A percentile compares a stretch with the other conserved stretches of the same genome.
These are phyloP conservation scores for Pseudoips prasinana DNA, from an alignment of 2,888 invertebrate species.

Conservation along the genomic window DNA sequence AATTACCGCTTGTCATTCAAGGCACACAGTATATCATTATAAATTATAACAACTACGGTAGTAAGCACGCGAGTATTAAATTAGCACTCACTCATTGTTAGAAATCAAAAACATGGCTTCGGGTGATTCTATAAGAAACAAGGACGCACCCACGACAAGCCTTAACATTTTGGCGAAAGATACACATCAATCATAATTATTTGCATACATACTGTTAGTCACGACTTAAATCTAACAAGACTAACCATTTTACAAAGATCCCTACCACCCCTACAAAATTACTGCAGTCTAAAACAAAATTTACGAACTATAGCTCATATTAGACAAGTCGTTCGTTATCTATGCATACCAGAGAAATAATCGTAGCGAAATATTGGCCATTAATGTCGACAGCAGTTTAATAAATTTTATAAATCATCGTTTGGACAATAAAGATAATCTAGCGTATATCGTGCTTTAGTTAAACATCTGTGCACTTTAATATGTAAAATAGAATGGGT, in stretches of 20 bases:
- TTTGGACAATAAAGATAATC: slow-evolving; percentile 39
- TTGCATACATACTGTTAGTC: slow-evolving; percentile 55
- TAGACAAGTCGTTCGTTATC: slow-evolving; percentile 33
- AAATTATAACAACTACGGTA: slow-evolving; percentile 35
- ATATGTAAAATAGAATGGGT: too few species aligned
- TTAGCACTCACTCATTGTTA: slow-evolving; percentile 32
- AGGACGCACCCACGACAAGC: slow-evolving; percentile 44
- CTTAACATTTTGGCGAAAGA: slow-evolving; percentile 53
- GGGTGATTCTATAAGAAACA: slow-evolving; percentile 36
- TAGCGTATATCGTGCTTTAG: slow-evolving; percentile 21
- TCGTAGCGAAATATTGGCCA: slow-evolving; percentile 44
- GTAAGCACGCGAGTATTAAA: slow-evolving; percentile 34
- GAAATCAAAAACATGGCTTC: slow-evolving; percentile 31
- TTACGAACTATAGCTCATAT: slow-evolving; percentile 20
- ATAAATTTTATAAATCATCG: slow-evolving; percentile 48
- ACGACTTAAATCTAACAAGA: slow-evolving; percentile 39
- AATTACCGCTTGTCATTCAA: slow-evolving; percentile 30
- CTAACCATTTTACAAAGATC: slow-evolving; percentile 32
- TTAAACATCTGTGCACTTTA: too few species aligned
- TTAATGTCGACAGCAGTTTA: slow-evolving; percentile 43
- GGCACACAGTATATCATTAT: slow-evolving; percentile 31
- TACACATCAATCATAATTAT: slow-evolving; percentile 65
- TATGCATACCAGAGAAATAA: slow-evolving; percentile 42
- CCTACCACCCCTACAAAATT: slow-evolving; percentile 16
- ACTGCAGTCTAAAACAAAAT: slow-evolving; percentile 11